These are phyloP conservation scores for Laothoe populi DNA, from an alignment of 2,888 invertebrate genomes.

Conservation along the genomic window DNA sequence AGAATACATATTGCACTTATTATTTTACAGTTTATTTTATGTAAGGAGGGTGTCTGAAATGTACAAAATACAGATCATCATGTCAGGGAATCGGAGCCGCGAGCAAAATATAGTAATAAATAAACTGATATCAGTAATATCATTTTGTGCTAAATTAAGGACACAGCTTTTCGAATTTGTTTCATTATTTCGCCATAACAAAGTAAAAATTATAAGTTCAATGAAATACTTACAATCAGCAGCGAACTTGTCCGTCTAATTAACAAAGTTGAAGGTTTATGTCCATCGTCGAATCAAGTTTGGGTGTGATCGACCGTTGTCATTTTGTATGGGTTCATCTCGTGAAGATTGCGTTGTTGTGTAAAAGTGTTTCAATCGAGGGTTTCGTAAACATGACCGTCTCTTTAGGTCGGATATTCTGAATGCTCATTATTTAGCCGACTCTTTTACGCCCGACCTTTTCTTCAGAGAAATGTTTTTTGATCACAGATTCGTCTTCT, in stretches of 20 bases:
- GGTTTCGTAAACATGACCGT: slow-evolving; percentile 48
- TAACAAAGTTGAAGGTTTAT: slow-evolving; percentile 48
- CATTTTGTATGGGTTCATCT: slow-evolving; percentile 55
- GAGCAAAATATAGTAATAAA: too few relatives aligned
- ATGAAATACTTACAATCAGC: slow-evolving; percentile 7
- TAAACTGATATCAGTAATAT: too few relatives aligned
- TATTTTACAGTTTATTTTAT: too few relatives aligned
- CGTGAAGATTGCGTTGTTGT: slow-evolving; percentile 28
- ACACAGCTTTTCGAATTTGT: slow-evolving; percentile 9
- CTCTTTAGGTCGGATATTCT: not conserved
- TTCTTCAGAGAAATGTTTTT: not conserved
- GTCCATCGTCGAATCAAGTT: slow-evolving; percentile 49
- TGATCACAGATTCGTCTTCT: not conserved
- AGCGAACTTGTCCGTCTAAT: slow-evolving; percentile 36
- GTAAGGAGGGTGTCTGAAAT: too few relatives aligned
- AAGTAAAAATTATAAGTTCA: slow-evolving; percentile 19
- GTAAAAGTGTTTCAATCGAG: slow-evolving; percentile 48
- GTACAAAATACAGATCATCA: too few relatives aligned
- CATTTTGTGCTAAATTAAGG: not conserved
- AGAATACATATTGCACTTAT: too few relatives aligned
- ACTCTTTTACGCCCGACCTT: not conserved
- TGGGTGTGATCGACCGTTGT: slow-evolving; percentile 55
- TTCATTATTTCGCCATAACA: slow-evolving; percentile 20
- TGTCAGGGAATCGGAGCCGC: too few relatives aligned
- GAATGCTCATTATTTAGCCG: not conserved